Base-by-base conservation (phyloP, 2,797 vertebrate species). In the Muscicapa comitata region DNA sequence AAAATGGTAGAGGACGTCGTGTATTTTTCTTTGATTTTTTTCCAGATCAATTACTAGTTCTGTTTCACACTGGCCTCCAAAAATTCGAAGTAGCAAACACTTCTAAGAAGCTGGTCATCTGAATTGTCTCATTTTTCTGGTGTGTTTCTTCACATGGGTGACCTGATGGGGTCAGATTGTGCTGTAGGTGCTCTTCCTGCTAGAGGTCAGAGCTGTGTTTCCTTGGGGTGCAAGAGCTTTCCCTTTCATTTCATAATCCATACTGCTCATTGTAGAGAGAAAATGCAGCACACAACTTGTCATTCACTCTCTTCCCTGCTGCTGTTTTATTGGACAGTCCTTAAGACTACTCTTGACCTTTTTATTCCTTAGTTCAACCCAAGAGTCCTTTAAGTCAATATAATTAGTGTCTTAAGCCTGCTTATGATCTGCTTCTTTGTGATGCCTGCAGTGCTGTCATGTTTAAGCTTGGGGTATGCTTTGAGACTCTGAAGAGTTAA, bases 1-100 rank as follows among this genome's bases (percentile, higher is more conserved):
- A 1, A 17, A 50, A 20, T 1, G 6, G 6, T 42, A 68, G 78
- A 82, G 25, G 6, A 37, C 0, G 1, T 29, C 5, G 6, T 72
- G 9, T 2, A 19, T 79, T 91, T 88, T 63, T 33, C 10, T 74
- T 57, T 50, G 1, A 14, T 77, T 90, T 88, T 78, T 24, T 62
- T 17, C 7, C 1, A 7, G 2, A 13, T 57, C 29, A 77, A 10
- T 76, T 81, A 31, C 2, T 45, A 29, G 4, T 17, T 90, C 14
- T 63, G 11, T 73, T 88, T 90, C 47, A 71, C 17, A 50, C 6
- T 38, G 29, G 4, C 37, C 3, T 73, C n/a, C 11, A 14, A 57
- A 13, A 73, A 2, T 45, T 92, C 90, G 76, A 76, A 71, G 40
- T 16, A 29, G 33, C 15, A 73, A 70, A 57, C 35, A 35, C 11